Base-by-base conservation (phyloP, 2,888 invertebrate species). In the Drosophila gaucha region DNA sequence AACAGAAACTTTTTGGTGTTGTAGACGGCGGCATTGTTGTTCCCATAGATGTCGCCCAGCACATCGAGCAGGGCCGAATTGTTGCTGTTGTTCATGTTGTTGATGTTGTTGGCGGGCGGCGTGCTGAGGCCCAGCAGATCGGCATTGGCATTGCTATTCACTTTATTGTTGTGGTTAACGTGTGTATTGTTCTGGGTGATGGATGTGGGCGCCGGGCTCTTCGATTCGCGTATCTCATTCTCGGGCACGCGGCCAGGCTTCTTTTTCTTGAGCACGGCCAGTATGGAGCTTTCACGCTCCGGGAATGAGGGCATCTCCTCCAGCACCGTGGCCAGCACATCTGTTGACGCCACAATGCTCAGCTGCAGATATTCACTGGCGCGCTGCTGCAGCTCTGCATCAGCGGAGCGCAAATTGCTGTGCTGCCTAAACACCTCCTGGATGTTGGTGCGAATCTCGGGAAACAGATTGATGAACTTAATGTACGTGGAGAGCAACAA, bases 291-390 rank as follows among this genome's bases (percentile, higher is more conserved):
- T 92, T 99, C 99, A 78, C 99, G 94, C 92, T 99, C 99, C 4
- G 99, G 98, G 93, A 99, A 99, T 51, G 99, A 99, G 70, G 99
- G 99, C 99, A 99, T 99, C 93, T 99, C 99, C 93, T 99, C 99
- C 78, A 99, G 93, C 50, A 99, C 99, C 51, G 99, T 99, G 22
- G 99, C 99, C 90, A 99, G 93, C 62, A 99, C 99, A 94, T 99
- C 99, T 56, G 98, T 95, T 73, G 98, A 97, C 28, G 99, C 98
- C 68, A 99, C 97, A 89, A 97, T 97, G 91, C 98, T 98, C 67
- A 99, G 93, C 90, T 98, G 98, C 66, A 99, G 93, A 92, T 99
- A 99, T 93, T 99, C 99, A 64, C 98, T 98, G 54, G 99, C 98
- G 86, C 99, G 94, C 91, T 99, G 99, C 90, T 99, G 99, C 62